Evolutionary conservation across 2,888 invertebrate species (phyloP), one percentile per base, ranked within the genome.

Genomic region (Patella pellucida): DNA sequence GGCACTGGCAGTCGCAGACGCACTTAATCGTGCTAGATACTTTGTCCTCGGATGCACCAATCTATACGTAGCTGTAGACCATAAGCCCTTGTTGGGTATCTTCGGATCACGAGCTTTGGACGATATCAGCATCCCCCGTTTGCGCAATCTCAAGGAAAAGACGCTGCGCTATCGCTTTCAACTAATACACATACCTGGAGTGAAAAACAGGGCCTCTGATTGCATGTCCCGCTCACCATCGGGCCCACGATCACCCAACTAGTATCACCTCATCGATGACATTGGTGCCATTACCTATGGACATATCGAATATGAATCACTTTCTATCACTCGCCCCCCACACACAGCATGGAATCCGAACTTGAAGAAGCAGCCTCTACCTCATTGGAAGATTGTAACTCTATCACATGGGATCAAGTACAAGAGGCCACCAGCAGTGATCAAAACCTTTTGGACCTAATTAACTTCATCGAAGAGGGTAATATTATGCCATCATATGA

Each of bases 81-180:
- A 81, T 71, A 81, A 81, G 67, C 82, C 81, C 0, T 72, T 81
- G 0, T 69, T 78, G 0, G 76, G 78, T 50, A 52, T 80, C 1
- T 77, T 81, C 50, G 73, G 73, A 2, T 78, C 81, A 51, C 54
- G 80, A 54, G 76, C 78, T 1, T 71, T 81, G 0, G 73, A 78
- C 41, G 70, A 80, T 52, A 80, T 77, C 52, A 71, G 74, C 51
- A 82, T 80, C 71, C 15, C 80, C n/a, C 78, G 84, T 4, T 77
- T 83, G 3, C 52, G 78, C 12, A 85, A 85, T 75, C 74, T 85
- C 51, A 83, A 82, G 68, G 83, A 82, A 62, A 84, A 84, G 71
- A 81, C 79, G n/a, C 72, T 82, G 31, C 68, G 78, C 3, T 83
- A 82, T 71, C 76, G 67, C 69, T 78, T 76, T 52, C 50, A 23